phyloP scores from a whole-genome alignment of 1,140 invertebrate genomes.

The Drosophila pseudoobscura region DNA sequence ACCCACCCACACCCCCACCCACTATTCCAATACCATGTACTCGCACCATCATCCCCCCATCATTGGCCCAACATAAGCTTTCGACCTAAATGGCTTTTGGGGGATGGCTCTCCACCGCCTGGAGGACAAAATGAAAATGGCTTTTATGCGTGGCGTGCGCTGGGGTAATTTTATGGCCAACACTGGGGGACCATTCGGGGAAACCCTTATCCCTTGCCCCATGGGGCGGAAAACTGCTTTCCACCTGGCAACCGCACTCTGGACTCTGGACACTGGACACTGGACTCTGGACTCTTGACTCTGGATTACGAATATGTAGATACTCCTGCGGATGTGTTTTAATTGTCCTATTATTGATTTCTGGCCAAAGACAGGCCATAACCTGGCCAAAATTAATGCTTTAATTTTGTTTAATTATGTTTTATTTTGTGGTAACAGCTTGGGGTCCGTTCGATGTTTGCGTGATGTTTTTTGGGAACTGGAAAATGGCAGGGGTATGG shows the following conservation, averaged over 20 bases:
- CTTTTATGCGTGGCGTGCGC: conserved; percentile 76
- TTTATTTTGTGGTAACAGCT: conserved; percentile 15
- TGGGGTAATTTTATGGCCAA: conserved; percentile 68
- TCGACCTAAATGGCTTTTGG: conserved; percentile 40
- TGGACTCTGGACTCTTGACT: too few species aligned
- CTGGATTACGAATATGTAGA: conserved; percentile 30
- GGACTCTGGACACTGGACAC: too few species aligned
- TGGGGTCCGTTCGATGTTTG: conserved; percentile 23
- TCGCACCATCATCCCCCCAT: conserved; percentile 3
- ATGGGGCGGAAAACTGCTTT: neutral
- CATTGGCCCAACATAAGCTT: conserved; percentile 48
- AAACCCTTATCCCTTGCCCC: conserved; percentile 21
- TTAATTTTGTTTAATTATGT: conserved; percentile 56
- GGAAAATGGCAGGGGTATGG: neutral
- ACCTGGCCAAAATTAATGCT: conserved; percentile 45
- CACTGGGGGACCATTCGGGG: conserved; percentile 45
- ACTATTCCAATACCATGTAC: neutral
- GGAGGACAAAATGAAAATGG: conserved; percentile 68
- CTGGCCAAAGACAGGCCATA: conserved; percentile 33
- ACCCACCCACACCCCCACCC: neutral
- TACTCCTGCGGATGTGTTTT: conserved; percentile 42
- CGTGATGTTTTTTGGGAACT: conserved; percentile 10
- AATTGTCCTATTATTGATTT: conserved; percentile 55
- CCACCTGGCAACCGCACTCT: conserved; percentile 4
- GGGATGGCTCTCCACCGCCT: conserved; percentile 26